Evolutionary conservation across 2,113 vertebrate genomes (phyloP), one percentile per base, ranked within the genome.

Genomic region (Nycticryphes semicollaris): DNA sequence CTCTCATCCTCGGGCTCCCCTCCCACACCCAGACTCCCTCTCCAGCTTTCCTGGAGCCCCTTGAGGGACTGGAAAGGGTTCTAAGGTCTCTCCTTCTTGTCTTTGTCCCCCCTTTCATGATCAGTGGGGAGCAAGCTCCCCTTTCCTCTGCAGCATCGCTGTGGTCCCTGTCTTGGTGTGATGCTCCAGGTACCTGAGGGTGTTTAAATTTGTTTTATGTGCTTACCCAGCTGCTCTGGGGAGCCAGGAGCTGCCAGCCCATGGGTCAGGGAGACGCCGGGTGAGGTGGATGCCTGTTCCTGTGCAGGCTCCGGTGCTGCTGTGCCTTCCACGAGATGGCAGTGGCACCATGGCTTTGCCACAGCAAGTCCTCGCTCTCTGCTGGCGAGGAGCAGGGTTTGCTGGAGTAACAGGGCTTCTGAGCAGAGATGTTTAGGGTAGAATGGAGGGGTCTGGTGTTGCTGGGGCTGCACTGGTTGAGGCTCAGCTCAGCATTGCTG

Each of bases 241-340:
- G 67, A 82, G 77, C 84, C 11, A 3, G 89, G 19, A 20, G 48
- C 80, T 89, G 95, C 90, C 94, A 79, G 79, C 64, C 35, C 3
- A 5, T 0, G 1, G 48, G 48, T 41, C 18, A 7, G 81, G 78
- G 78, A 15, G 25, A 54, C 89, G 74, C 63, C 25, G 23, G 16
- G 20, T 28, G 57, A 0, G 0, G 63, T 51, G 68, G 48, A 16
- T 22, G 17, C 67, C 15, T 1, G 14, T 54, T 78, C 62, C 21
- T 12, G 3, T 14, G 1, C 68, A 0, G 3, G 14, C 19, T 23
- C 27, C 2, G 0, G 63, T 5, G 5, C 15, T 56, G 12, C 84
- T 0, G 7, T 4, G 2, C 7, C 2, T 39, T 92, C 97, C 98
- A 93, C 97, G 12, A 97, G 98, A 37, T 98, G 95, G 98, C 97